Evolutionary conservation across 2,888 invertebrate species (phyloP).

Genomic region (Parasteatoda lunata): DNA sequence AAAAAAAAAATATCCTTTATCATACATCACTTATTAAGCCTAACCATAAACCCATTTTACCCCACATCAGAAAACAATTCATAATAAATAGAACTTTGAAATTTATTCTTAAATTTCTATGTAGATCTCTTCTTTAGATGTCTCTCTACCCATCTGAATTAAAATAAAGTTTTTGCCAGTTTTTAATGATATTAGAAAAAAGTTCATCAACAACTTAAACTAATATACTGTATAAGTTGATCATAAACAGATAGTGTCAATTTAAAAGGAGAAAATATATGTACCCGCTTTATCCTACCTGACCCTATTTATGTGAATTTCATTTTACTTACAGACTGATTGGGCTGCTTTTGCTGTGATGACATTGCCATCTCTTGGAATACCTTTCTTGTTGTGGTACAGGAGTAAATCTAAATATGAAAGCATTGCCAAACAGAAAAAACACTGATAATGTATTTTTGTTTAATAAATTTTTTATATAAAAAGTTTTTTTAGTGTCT

Average conservation of each 20-base stretch:
- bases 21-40: no score
- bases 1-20: no score
- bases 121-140: no score
- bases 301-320: background rate
- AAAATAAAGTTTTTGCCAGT: background rate
- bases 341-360: slow-evolving; percentile 98
- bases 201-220: no score
- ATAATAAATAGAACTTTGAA: no score
- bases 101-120: no score
- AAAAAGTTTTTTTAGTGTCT: background rate
- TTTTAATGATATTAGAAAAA: no score
- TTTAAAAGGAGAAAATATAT: no score
- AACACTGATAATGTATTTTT: slow-evolving; percentile 41
- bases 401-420: slow-evolving; percentile 96
- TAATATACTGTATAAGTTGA: background rate
- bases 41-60: no score
- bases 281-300: background rate
- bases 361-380: slow-evolving; percentile 94
- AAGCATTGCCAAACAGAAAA: slow-evolving; percentile 76
- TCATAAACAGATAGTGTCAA: no score
- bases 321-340: slow-evolving; percentile 79
- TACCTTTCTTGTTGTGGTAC: slow-evolving; percentile 95
- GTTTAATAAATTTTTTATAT: background rate
- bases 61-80: no score
- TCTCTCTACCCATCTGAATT: background rate